phyloP scores from a whole-genome alignment of 2,113 vertebrate genomes.

The Malurus elegans region DNA sequence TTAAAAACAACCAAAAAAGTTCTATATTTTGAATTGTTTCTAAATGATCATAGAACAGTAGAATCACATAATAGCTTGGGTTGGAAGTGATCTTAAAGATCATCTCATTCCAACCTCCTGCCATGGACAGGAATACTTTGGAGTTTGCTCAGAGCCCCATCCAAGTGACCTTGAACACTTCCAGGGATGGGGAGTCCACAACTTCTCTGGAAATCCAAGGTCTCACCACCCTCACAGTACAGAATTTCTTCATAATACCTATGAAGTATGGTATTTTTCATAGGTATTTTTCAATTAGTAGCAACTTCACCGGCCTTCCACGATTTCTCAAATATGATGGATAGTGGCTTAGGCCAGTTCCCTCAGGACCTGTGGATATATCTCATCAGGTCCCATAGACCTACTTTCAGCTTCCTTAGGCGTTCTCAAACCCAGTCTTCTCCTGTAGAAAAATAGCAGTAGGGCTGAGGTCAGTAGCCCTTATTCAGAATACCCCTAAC shows the following conservation, averaged over 20 bases:
- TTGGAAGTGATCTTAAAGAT: neutral
- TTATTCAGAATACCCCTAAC: neutral
- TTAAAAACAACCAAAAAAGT: neutral
- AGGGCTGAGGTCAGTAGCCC: neutral
- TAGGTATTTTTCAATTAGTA: too few species aligned
- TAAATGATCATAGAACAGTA: neutral
- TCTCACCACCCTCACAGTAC: neutral
- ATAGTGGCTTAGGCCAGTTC: neutral
- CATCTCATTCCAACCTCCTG: neutral
- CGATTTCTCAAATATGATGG: neutral
- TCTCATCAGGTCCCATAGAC: neutral
- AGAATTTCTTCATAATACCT: neutral
- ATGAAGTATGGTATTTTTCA: too few species aligned
- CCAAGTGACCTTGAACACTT: neutral
- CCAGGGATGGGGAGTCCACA: neutral
- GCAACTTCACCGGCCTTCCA: neutral
- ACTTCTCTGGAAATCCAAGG: neutral
- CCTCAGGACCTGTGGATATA: neutral
- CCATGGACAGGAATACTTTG: neutral
- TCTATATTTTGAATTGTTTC: neutral
- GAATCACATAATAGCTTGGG: neutral
- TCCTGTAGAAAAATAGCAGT: neutral
- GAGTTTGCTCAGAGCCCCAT: neutral
- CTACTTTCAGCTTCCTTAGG: neutral
- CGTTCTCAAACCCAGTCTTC: neutral